Evolutionary conservation across 2,888 invertebrate genomes (phyloP).

Genomic region (Pelosia muscerda): DNA sequence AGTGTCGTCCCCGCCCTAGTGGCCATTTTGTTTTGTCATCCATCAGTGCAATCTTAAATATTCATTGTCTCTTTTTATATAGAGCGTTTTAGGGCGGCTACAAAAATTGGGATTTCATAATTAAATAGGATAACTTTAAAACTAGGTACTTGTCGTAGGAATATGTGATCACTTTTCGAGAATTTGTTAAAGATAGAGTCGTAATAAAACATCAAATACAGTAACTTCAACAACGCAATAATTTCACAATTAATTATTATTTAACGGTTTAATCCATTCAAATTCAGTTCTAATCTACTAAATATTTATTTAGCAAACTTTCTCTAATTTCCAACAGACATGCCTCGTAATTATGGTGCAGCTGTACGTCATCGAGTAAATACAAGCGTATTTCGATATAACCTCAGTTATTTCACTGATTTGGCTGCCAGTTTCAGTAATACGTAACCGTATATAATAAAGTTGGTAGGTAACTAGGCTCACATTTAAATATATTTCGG

Average conservation of each 20-base stretch:
- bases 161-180: no score
- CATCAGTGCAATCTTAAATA: no score
- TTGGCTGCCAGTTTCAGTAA: constrained; percentile 21
- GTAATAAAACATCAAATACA: neutral
- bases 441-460: constrained; percentile 42
- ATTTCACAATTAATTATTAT: constrained; percentile 24
- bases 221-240: constrained; percentile 1
- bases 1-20: no score
- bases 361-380: neutral
- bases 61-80: no score
- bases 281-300: constrained; percentile 31
- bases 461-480: constrained; percentile 55
- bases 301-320: constrained; percentile 35
- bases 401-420: neutral
- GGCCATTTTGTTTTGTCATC: no score
- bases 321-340: constrained; percentile 28
- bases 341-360: constrained; percentile 1
- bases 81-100: no score
- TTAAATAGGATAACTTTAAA: no score
- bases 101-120: no score
- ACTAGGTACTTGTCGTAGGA: no score
- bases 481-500: constrained; percentile 70
- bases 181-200: no score
- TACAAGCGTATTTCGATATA: neutral
- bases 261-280: neutral